Evolutionary conservation across 2,797 vertebrate species (phyloP), one percentile per base, ranked within the genome.

Genomic region (Paedocypris micromegethes): DNA sequence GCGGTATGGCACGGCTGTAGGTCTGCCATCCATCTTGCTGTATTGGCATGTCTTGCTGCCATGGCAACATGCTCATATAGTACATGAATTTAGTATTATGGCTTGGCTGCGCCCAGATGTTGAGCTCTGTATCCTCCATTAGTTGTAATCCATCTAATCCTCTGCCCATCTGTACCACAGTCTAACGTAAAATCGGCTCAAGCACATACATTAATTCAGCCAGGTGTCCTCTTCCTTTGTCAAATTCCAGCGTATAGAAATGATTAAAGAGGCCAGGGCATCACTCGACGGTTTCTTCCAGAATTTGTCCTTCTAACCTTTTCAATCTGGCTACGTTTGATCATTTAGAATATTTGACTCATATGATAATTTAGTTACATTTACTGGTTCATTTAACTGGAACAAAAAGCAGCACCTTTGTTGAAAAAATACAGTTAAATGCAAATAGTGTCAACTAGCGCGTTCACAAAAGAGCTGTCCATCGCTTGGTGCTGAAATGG

Each of bases 41-140:
- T 75, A 78, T 83, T 75, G 80, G 83, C 82, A 82, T 78, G 80
- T 73, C 66, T 76, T 75, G 78, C 72, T 78, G 66, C 75, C 76
- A 75, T 80, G 74, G 77, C 68, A 72, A 82, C 79, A 68, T 73
- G 53, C 43, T 75, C 79, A 76, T 82, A 78, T 77, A 62, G 58
- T 69, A 69, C 8, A 47, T 80, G 69, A 68, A 67, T 64, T 48
- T 6, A 46, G 42, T 6, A 62, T 54, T 68, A 63, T 40, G 23
- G 57, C 41, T 68, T 68, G 54, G 44, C 75, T 75, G 75, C 59
- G 47, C 81, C 85, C 86, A 87, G 85, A 87, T 87, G 85, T 87
- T 85, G 65, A 71, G 71, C 82, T 85, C 68, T 58, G 81, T 76
- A 68, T 47, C 75, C 80, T 78, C 66, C 66, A 80, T 84, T 83